Conservation (phyloP, 2,888 invertebrate species). For the Myathropa florea region DNA sequence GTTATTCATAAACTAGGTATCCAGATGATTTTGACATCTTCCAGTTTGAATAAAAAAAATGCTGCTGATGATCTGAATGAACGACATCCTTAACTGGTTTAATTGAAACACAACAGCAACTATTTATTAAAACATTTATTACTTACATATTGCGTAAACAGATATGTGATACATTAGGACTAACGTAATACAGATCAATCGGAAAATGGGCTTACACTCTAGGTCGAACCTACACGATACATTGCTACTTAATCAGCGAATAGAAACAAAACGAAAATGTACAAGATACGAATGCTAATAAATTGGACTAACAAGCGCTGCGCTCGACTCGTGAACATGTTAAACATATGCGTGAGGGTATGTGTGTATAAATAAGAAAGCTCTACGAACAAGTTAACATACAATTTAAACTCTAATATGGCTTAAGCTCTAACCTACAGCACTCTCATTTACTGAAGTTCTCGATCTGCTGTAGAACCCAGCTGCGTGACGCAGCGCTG, state of each 20-base stretch:
- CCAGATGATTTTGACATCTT: too few relatives aligned
- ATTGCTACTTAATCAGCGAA: not conserved
- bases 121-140: not conserved
- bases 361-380: conserved; percentile 54
- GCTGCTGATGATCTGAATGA: too few relatives aligned
- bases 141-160: not conserved
- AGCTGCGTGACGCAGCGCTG: conserved; percentile 78
- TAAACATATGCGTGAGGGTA: not conserved
- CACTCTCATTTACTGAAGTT: conserved; percentile 78
- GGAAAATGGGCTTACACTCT: conserved; percentile 32
- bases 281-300: conserved; percentile 37
- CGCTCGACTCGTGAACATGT: not conserved
- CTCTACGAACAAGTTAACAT: conserved; percentile 61
- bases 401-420: conserved; percentile 52
- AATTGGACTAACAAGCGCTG: conserved; percentile 49
- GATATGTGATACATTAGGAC: conserved; percentile 8
- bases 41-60: too few relatives aligned
- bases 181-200: conserved; percentile 34
- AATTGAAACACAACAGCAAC: not conserved
- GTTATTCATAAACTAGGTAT: too few relatives aligned
- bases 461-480: conserved; percentile 80
- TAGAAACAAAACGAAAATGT: not conserved
- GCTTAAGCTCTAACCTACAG: conserved; percentile 51
- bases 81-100: too few relatives aligned
- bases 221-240: not conserved